Percentiles rank a stretch among this genome's conserved stretches.
These are phyloP conservation scores for Ellobium chinense DNA, from an alignment of 2,888 invertebrate genomes.

Conservation along the genomic window DNA sequence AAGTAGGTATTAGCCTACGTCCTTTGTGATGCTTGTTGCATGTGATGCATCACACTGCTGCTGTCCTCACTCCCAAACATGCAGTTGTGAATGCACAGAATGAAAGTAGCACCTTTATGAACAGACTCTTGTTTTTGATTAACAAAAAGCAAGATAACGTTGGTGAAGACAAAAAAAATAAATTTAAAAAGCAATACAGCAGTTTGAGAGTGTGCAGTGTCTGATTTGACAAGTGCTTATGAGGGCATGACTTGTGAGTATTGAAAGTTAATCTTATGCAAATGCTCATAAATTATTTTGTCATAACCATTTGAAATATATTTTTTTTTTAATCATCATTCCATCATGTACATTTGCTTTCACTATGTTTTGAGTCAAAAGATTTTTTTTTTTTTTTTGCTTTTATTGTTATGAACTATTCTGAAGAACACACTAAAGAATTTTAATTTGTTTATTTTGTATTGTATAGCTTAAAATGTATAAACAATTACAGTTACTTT, in stretches of 20 bases:
- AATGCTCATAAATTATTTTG: constrained; percentile 13
- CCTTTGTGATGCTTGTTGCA: no score
- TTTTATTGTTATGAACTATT: background rate
- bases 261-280: constrained; percentile 24
- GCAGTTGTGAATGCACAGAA: no score
- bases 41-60: no score
- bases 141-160: no score
- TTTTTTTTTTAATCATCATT: constrained; percentile 28
- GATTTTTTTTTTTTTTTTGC: background rate
- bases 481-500: constrained; percentile 12
- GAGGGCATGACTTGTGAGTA: background rate
- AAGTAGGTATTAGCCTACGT: no score
- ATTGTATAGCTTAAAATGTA: constrained; percentile 34
- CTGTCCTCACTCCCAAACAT: no score
- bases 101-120: no score
- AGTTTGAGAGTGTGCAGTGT: no score
- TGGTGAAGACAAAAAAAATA: no score
- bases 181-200: no score
- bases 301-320: background rate
- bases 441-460: constrained; percentile 15
- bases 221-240: background rate
- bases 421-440: background rate
- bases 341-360: constrained; percentile 29
- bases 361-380: background rate
- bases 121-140: no score